phyloP scores from a whole-genome alignment of 2,797 vertebrate genomes.

The Acanthurus tractus region DNA sequence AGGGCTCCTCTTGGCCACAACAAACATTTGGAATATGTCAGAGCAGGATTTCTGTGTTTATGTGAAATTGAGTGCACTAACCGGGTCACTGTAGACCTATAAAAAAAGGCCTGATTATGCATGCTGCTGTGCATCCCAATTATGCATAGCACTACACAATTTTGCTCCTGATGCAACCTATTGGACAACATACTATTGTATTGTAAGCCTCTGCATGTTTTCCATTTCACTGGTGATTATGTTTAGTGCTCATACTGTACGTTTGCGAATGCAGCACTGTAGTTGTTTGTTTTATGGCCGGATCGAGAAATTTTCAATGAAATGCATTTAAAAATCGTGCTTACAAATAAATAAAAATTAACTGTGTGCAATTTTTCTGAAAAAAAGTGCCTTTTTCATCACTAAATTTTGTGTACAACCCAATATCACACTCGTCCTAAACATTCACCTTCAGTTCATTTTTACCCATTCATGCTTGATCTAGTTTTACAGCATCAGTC shows the following conservation, averaged over 20 bases:
- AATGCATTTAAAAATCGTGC: slow-evolving; percentile 10
- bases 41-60: slow-evolving; percentile 69
- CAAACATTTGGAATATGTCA: slow-evolving; percentile 73
- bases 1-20: slow-evolving; percentile 59
- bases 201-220: slow-evolving; percentile 68
- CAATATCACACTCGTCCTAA: slow-evolving; percentile 28
- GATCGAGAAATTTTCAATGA: background rate
- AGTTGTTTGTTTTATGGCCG: slow-evolving; percentile 23
- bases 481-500: background rate
- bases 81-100: slow-evolving; percentile 62
- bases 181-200: slow-evolving; percentile 38
- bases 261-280: slow-evolving; percentile 6
- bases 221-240: slow-evolving; percentile 55
- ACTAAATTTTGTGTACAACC: slow-evolving; percentile 20
- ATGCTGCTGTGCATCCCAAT: slow-evolving; percentile 54
- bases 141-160: slow-evolving; percentile 61
- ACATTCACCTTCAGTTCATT: slow-evolving; percentile 16
- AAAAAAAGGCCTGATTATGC: slow-evolving; percentile 58
- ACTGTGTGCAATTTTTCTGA: slow-evolving; percentile 26
- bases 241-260: slow-evolving; percentile 19
- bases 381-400: slow-evolving; percentile 22
- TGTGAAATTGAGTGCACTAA: slow-evolving; percentile 74
- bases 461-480: slow-evolving; percentile 23
- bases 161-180: slow-evolving; percentile 50
- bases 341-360: slow-evolving; percentile 34